phyloP scores from a whole-genome alignment of 2,113 vertebrate species.

The Macaca nemestrina region DNA sequence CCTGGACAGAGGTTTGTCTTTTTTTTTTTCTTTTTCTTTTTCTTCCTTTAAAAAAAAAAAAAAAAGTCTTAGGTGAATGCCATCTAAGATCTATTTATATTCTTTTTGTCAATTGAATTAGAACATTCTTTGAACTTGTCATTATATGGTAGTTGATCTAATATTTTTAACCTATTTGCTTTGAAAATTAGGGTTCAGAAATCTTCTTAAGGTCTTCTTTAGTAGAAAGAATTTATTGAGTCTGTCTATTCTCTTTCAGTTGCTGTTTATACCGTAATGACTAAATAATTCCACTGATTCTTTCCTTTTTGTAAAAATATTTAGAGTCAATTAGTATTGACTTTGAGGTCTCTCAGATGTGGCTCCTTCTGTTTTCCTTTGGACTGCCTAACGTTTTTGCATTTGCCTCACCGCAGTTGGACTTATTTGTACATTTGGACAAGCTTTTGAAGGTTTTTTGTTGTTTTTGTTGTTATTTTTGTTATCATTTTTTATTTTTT shows the following conservation, averaged over 20 bases:
- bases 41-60: not conserved
- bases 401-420: not conserved
- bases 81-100: not conserved
- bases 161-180: not conserved
- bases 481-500: not conserved
- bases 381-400: not conserved
- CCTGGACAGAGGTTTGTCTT: too few relatives aligned
- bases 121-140: slow-evolving; percentile 25
- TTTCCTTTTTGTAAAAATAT: slow-evolving; percentile 19
- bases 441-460: not conserved
- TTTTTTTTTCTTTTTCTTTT: too few relatives aligned
- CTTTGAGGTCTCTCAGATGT: not conserved
- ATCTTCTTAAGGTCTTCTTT: not conserved
- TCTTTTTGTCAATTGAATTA: slow-evolving; percentile 16
- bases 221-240: not conserved
- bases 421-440: not conserved
- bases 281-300: not conserved
- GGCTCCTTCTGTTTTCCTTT: not conserved
- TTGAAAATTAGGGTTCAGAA: not conserved
- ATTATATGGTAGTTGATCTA: not conserved
- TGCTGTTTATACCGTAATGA: not conserved
- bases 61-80: not conserved
- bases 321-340: not conserved
- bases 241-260: not conserved
- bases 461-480: too few relatives aligned